Percentiles rank a stretch among this genome's conserved stretches.
These are phyloP conservation scores for Cetoscarus ocellatus DNA, from an alignment of 2,797 vertebrate genomes.

Conservation along the genomic window DNA sequence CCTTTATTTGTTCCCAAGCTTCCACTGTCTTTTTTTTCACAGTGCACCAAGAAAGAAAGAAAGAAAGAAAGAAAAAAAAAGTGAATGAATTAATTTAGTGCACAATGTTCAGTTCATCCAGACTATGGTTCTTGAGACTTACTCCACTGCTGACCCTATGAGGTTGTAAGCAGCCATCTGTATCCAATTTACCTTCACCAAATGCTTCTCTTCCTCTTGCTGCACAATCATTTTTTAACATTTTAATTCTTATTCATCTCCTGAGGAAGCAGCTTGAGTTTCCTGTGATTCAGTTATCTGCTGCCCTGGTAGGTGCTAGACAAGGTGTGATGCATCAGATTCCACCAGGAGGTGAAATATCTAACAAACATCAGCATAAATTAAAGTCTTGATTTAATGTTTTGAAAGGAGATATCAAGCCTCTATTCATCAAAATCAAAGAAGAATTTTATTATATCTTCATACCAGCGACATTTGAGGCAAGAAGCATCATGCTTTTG, in stretches of 20 bases:
- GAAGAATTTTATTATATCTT: too few relatives aligned
- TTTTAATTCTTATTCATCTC: neutral
- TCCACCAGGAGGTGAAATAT: slow-evolving; percentile 8
- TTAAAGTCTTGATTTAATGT: slow-evolving; percentile 9
- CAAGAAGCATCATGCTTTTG: too few relatives aligned
- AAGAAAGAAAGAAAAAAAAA: neutral
- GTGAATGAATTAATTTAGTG: too few relatives aligned
- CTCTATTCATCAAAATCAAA: too few relatives aligned
- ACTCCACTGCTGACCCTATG: neutral
- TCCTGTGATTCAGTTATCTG: neutral
- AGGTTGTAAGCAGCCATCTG: neutral
- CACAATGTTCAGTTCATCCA: too few relatives aligned
- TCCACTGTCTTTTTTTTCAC: too few relatives aligned
- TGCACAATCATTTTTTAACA: neutral
- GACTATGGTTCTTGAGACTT: neutral
- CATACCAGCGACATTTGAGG: too few relatives aligned
- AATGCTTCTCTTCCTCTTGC: neutral
- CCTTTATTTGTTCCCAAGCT: too few relatives aligned
- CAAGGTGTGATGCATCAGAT: neutral
- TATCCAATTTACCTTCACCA: neutral
- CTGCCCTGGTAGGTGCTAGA: neutral
- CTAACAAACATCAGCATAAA: neutral
- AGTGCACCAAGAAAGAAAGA: neutral
- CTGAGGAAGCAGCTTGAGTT: neutral
- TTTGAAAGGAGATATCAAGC: neutral